Percentiles rank a stretch among this genome's conserved stretches.
Evolutionary conservation across 2,113 vertebrate species (phyloP).

Genomic region (Rhipidura dahli): DNA sequence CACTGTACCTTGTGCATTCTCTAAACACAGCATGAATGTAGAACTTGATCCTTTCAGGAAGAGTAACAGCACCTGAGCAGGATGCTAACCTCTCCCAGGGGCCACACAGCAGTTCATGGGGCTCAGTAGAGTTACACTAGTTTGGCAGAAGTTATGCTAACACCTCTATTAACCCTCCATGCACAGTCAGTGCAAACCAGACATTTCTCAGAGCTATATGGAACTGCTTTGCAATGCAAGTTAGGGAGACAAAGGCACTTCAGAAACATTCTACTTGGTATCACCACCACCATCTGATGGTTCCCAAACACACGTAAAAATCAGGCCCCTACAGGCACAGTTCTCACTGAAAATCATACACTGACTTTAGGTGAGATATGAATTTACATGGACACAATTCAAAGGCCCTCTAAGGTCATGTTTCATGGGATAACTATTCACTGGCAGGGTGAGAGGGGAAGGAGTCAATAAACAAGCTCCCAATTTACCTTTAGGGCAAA

Average conservation of each 20-base stretch:
- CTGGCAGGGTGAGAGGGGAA: neutral
- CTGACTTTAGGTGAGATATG: neutral
- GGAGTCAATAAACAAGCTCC: neutral
- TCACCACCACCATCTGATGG: neutral
- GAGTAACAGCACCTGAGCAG: neutral
- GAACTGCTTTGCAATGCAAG: neutral
- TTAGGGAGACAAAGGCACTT: neutral
- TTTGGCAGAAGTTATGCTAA: neutral
- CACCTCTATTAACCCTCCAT: neutral
- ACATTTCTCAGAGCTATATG: neutral
- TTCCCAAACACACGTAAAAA: neutral
- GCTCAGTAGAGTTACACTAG: rapidly evolving
- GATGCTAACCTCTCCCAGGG: neutral
- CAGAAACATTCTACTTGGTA: neutral
- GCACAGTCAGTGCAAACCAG: neutral
- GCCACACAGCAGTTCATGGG: neutral
- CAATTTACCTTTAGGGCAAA: neutral
- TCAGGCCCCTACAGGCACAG: neutral
- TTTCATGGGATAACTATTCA: neutral
- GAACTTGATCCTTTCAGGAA: neutral
- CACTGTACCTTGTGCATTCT: neutral
- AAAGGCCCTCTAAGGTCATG: neutral
- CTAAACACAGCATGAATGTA: neutral
- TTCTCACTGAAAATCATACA: neutral
- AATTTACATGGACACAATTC: neutral